Percentiles rank a stretch among this genome's conserved stretches.
These are phyloP conservation scores for Lepidochrysops patricia DNA, from an alignment of 2,888 invertebrate genomes.

Conservation along the genomic window DNA sequence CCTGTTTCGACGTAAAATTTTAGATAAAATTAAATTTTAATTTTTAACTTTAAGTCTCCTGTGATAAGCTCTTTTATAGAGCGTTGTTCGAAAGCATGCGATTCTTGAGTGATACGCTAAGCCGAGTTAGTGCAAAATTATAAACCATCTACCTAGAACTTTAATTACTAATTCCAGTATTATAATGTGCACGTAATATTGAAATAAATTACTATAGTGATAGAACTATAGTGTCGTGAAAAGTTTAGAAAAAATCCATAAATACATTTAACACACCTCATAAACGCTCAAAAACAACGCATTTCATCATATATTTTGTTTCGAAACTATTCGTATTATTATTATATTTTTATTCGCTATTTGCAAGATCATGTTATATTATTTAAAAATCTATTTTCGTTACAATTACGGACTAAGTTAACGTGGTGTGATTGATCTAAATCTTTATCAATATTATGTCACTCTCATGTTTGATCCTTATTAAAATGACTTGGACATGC, in stretches of 20 bases:
- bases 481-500: conserved; percentile 19
- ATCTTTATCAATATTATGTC: conserved; percentile 9
- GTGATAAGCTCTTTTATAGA: conserved; percentile 20
- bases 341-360: neutral
- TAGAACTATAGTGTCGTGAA: neutral
- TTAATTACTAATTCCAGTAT: conserved; percentile 14
- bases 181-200: conserved; percentile 20
- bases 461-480: neutral
- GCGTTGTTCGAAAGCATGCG: conserved; percentile 19
- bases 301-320: too few species aligned
- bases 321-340: too few species aligned
- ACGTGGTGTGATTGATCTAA: neutral
- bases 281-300: neutral
- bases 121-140: conserved; percentile 24
- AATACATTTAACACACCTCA: neutral
- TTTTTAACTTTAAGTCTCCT: conserved; percentile 18
- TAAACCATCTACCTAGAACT: conserved; percentile 16
- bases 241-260: neutral
- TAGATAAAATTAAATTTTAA: conserved; percentile 15
- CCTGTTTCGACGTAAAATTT: conserved; percentile 22
- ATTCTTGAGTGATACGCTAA: conserved; percentile 19
- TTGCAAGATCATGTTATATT: neutral
- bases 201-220: neutral
- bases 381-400: neutral
- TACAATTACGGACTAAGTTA: neutral